Evolutionary conservation across 2,888 invertebrate genomes (phyloP).

Genomic region (Rapana venosa): DNA sequence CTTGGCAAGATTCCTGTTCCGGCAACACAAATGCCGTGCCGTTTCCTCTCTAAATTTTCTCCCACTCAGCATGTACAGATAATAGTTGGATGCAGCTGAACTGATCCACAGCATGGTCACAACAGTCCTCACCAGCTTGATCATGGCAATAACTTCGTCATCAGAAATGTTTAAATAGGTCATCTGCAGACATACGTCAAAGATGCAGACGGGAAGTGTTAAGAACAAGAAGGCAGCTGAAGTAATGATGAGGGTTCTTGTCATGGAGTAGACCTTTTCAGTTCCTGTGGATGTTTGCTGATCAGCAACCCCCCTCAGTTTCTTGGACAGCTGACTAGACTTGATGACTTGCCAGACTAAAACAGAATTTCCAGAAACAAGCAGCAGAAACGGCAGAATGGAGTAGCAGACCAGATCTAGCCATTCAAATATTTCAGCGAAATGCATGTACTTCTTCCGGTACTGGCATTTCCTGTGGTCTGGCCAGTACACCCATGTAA

Average conservation of each 20-base stretch:
- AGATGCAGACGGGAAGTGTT: neutral
- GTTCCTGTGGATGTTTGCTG: neutral
- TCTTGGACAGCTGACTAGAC: neutral
- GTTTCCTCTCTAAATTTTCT: constrained; percentile 2
- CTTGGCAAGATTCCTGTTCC: too few species aligned
- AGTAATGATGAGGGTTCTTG: neutral
- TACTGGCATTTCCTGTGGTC: neutral
- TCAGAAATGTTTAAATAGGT: neutral
- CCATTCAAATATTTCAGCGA: neutral
- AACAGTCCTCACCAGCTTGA: neutral
- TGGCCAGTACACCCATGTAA: neutral
- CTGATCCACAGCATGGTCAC: neutral
- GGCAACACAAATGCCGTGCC: neutral
- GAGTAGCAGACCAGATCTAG: constrained; percentile 15
- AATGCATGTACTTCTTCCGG: neutral
- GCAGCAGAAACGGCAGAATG: neutral
- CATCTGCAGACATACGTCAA: neutral
- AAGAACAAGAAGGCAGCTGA: neutral
- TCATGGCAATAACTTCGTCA: neutral
- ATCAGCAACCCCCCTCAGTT: neutral
- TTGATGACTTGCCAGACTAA: neutral
- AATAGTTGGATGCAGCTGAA: neutral
- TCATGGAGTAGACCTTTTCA: constrained; percentile 6
- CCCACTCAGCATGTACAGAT: neutral
- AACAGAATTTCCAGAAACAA: neutral